Evolutionary conservation across 2,888 invertebrate genomes (phyloP).

Genomic region (Stenurella melanura): DNA sequence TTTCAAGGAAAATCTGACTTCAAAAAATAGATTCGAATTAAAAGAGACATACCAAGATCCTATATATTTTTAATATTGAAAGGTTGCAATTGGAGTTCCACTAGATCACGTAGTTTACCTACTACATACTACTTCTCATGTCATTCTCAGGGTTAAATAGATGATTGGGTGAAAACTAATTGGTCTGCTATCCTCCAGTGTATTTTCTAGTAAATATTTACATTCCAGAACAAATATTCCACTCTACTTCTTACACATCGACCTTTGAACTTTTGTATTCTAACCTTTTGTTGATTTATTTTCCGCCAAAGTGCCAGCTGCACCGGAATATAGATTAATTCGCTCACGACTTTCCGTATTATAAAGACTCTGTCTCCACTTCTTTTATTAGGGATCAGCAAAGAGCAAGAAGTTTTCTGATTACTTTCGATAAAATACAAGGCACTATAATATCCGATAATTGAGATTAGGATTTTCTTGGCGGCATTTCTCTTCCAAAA

Average conservation of each 20-base stretch:
- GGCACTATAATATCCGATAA: not conserved
- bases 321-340: conserved; percentile 7
- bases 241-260: not conserved
- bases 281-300: conserved; percentile 7
- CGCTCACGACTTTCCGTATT: not conserved
- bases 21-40: no score
- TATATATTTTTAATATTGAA: no score
- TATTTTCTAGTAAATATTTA: not conserved
- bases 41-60: no score
- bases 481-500: no score
- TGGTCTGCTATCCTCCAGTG: not conserved
- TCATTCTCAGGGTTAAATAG: no score
- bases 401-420: not conserved
- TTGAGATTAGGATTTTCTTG: not conserved
- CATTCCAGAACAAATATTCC: not conserved
- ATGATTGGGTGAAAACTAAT: no score
- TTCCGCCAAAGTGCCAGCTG: conserved; percentile 3
- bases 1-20: no score
- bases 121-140: no score
- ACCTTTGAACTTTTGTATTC: not conserved
- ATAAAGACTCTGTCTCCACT: not conserved
- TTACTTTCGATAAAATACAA: not conserved
- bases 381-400: not conserved
- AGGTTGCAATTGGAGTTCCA: no score
- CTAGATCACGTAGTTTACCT: no score